These are phyloP conservation scores for Turritopsis rubra DNA, from an alignment of 30 jellyfish, hydroid and myxozoan genomes.

Conservation along the genomic window DNA sequence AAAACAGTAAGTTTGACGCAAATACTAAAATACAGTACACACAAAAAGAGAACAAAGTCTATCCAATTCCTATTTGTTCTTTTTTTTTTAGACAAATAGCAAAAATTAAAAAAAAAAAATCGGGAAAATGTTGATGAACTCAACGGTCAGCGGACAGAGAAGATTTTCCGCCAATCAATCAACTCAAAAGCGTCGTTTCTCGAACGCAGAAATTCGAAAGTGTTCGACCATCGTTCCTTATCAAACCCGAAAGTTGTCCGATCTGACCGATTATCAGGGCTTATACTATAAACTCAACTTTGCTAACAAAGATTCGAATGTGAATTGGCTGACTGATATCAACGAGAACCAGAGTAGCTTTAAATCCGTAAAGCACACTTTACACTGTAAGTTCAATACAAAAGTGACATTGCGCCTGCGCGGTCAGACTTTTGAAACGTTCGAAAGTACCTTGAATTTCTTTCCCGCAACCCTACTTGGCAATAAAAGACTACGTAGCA, in stretches of 20 bases:
- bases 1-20: too few relatives aligned
- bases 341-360: neutral
- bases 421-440: slow-evolving; percentile 55
- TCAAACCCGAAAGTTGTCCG: neutral
- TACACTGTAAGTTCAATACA: neutral
- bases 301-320: neutral
- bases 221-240: neutral
- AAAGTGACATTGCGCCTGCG: slow-evolving; percentile 30
- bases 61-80: neutral
- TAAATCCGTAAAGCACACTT: neutral
- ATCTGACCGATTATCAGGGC: neutral
- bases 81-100: neutral
- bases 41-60: neutral
- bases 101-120: too few relatives aligned
- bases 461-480: slow-evolving; percentile 84
- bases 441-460: slow-evolving; percentile 49
- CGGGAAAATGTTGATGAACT: neutral
- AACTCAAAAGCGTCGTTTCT: neutral
- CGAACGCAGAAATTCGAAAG: neutral
- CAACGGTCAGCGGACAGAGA: neutral
- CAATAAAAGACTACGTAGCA: slow-evolving; percentile 26
- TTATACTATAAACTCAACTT: too few relatives aligned
- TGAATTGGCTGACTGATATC: neutral
- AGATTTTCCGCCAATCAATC: neutral
- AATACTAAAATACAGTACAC: neutral